phyloP scores from a whole-genome alignment of 2,888 invertebrate species.

The Danaus chrysippus region DNA sequence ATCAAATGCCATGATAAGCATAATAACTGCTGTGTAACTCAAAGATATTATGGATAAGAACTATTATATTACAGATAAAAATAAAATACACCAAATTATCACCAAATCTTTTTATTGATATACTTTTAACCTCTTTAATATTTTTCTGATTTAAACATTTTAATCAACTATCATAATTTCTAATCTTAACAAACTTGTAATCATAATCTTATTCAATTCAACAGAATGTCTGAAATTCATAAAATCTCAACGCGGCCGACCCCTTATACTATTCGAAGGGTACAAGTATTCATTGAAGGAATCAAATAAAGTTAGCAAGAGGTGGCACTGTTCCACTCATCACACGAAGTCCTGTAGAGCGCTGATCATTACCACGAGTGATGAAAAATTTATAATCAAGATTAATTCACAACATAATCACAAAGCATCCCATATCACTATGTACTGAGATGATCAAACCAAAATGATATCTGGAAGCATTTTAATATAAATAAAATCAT shows the following conservation, averaged over 20 bases:
- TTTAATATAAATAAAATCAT: no score
- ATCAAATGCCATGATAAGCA: no score
- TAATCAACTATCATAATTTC: no score
- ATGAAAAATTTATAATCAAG: constrained; percentile 26
- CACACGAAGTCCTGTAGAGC: constrained; percentile 35
- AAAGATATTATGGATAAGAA: no score
- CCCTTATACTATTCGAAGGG: constrained; percentile 37
- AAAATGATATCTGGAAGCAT: no score
- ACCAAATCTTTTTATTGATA: no score
- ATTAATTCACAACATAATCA: background rate
- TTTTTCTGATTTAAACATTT: no score
- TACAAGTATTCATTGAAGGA: constrained; percentile 39
- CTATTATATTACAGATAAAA: no score
- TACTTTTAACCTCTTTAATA: no score
- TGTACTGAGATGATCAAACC: background rate
- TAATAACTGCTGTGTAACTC: no score
- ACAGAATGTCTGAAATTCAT: constrained; percentile 21
- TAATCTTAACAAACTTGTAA: constrained; percentile 2
- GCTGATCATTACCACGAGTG: constrained; percentile 28
- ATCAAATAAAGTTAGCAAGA: constrained; percentile 22
- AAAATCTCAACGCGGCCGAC: constrained; percentile 38
- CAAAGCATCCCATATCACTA: background rate
- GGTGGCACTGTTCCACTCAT: constrained; percentile 42
- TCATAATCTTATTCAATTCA: constrained; percentile 5
- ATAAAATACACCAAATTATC: no score